A percentile compares a stretch with the other conserved stretches of the same genome.
Evolutionary conservation across 1,140 invertebrate species (phyloP).

Genomic region (Sycophaga agraensis): DNA sequence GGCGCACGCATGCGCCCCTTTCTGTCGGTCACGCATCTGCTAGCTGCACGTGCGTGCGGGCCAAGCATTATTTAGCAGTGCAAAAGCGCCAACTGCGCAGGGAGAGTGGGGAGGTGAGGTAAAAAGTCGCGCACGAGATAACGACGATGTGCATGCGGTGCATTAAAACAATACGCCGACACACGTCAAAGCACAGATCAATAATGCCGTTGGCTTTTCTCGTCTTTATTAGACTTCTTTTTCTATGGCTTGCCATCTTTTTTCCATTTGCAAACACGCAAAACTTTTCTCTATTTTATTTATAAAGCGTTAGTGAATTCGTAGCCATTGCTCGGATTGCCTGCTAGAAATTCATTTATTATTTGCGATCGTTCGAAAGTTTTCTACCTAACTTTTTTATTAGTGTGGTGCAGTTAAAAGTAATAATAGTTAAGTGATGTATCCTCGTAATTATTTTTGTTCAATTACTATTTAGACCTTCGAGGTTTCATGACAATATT

Average conservation of each 20-base stretch:
- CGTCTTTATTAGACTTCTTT: neutral
- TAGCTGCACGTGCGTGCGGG: too few relatives aligned
- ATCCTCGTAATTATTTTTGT: too few relatives aligned
- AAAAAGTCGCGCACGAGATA: constrained; percentile 13
- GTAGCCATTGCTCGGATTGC: too few relatives aligned
- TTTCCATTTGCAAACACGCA: neutral
- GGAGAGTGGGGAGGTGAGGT: neutral
- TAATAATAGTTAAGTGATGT: too few relatives aligned
- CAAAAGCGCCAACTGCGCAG: neutral
- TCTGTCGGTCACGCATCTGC: too few relatives aligned
- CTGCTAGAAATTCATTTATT: too few relatives aligned
- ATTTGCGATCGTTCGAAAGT: too few relatives aligned
- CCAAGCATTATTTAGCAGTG: too few relatives aligned
- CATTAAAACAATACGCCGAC: constrained; percentile 11
- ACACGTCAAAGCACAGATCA: constrained; percentile 21
- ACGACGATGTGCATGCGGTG: constrained; percentile 10
- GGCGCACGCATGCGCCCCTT: neutral
- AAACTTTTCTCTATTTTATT: neutral
- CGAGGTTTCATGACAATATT: too few relatives aligned
- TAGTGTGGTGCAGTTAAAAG: too few relatives aligned
- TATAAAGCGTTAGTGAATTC: constrained; percentile 24
- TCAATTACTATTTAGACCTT: too few relatives aligned
- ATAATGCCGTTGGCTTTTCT: constrained; percentile 13
- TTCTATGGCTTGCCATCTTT: neutral
- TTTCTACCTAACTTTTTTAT: too few relatives aligned